Evolutionary conservation across 2,113 vertebrate genomes (phyloP), one percentile per base, ranked within the genome.

Genomic region (Pelmatolapia mariae): DNA sequence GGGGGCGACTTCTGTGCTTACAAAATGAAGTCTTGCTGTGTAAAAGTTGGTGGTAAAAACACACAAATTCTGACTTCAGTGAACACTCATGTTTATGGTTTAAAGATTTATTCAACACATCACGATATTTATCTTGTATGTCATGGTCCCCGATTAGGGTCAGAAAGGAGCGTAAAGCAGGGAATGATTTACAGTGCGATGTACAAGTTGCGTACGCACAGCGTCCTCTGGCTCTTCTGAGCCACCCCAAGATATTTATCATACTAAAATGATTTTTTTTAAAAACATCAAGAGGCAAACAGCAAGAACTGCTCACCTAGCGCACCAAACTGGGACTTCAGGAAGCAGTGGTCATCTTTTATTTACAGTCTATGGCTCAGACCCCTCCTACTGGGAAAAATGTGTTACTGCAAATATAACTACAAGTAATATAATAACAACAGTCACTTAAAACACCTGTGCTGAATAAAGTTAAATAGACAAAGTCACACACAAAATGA

Each of bases 1-100:
- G 68, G 40, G 15, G 40, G 15, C 40, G 5, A 0, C 40, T 0
- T 26, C 22, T 47, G 40, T 45, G 15, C 12, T 71, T 76, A 29
- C 15, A 76, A 76, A 29, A 29, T 18, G 4, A 73, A 18, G 22
- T 0, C 22, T 47, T 10, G 15, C 43, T 19, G 24, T 3, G 1
- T 47, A 8, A 29, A 50, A 47, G 43, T 76, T 47, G 6, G 22
- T 47, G 9, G 6, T 29, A 29, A 3, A 71, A 71, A 31, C 15
- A 68, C 61, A 22, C 8, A 24, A 26, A 43, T 47, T 76, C 40
- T 47, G 40, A 76, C 68, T 45, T 73, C 15, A 73, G 6, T 26
- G 22, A 71, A 71, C 8, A 16, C 1, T 26, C 16, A 18, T 0
- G 22, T 45, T 3, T 18, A 47, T 47, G 68, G 1, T 76, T 73